phyloP scores from a whole-genome alignment of 1,140 invertebrate genomes.

The Maconellicoccus hirsutus region DNA sequence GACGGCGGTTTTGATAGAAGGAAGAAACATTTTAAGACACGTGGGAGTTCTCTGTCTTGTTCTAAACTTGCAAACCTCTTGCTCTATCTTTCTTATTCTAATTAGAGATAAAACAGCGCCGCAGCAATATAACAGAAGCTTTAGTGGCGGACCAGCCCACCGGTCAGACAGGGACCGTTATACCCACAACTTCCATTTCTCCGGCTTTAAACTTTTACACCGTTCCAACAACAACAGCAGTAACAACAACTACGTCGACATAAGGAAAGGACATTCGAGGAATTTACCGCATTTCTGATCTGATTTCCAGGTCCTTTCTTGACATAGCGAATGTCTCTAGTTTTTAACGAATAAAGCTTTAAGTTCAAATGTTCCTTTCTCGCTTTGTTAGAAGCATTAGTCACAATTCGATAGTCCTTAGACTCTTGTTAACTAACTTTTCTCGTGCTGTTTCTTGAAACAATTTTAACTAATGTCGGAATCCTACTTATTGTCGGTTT shows the following conservation, averaged over 20 bases:
- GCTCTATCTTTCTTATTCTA: conserved; percentile 18
- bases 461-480: conserved; percentile 2
- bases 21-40: conserved; percentile 20
- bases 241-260: conserved; percentile 15
- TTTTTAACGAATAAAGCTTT: conserved; percentile 20
- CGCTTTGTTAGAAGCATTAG: conserved; percentile 8
- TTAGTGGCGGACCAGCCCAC: conserved; percentile 19
- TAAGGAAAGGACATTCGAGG: conserved; percentile 22
- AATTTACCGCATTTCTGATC: conserved; percentile 19
- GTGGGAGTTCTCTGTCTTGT: conserved; percentile 15
- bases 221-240: neutral
- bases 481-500: conserved; percentile 4
- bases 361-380: conserved; percentile 19
- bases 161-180: conserved; percentile 18
- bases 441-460: neutral
- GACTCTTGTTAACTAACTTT: conserved; percentile 9
- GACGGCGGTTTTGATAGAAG: conserved; percentile 12
- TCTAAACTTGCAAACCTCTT: neutral
- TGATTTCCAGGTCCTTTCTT: conserved; percentile 22
- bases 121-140: conserved; percentile 10
- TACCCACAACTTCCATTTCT: conserved; percentile 6
- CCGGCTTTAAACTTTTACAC: conserved; percentile 19
- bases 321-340: neutral
- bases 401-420: conserved; percentile 8
- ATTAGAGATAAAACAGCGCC: conserved; percentile 18